Conservation (phyloP, 2,888 invertebrate genomes). For the Tromatobia lineatoria region DNA sequence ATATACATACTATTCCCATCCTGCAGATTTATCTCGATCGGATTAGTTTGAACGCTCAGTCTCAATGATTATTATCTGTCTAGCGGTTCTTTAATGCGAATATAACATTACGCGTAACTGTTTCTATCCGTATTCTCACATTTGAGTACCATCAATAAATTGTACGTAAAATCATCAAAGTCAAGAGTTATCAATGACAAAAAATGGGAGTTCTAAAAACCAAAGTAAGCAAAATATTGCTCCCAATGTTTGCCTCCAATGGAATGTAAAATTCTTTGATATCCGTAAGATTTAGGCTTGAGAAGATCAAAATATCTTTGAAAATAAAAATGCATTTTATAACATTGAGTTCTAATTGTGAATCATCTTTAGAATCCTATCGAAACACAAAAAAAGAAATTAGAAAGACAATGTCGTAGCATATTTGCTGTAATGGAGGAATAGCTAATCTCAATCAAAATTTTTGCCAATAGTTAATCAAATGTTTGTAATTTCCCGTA, state of each 20-base stretch:
- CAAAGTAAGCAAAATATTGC: background rate
- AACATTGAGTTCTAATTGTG: no score
- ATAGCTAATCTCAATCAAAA: no score
- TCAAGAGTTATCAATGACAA: background rate
- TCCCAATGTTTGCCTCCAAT: background rate
- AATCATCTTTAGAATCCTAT: no score
- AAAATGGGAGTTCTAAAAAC: background rate
- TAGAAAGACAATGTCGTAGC: no score
- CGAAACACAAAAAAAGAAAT: no score
- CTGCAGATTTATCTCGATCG: conserved; percentile 19
- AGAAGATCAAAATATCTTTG: no score
- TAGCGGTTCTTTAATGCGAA: background rate
- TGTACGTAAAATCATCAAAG: background rate
- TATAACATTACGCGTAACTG: conserved; percentile 1
- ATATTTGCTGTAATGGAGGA: no score
- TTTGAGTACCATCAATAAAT: background rate
- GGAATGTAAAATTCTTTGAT: conserved; percentile 2
- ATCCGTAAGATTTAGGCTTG: no score
- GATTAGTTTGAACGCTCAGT: conserved; percentile 6
- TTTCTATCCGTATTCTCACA: background rate
- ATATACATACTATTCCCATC: conserved; percentile 29
- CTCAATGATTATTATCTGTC: conserved; percentile 15
- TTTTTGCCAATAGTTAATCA: no score
- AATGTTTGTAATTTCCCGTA: no score
- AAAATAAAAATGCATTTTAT: no score